These are phyloP conservation scores for Ambastaia sidthimunki DNA, from an alignment of 2,797 vertebrate species.

Conservation along the genomic window DNA sequence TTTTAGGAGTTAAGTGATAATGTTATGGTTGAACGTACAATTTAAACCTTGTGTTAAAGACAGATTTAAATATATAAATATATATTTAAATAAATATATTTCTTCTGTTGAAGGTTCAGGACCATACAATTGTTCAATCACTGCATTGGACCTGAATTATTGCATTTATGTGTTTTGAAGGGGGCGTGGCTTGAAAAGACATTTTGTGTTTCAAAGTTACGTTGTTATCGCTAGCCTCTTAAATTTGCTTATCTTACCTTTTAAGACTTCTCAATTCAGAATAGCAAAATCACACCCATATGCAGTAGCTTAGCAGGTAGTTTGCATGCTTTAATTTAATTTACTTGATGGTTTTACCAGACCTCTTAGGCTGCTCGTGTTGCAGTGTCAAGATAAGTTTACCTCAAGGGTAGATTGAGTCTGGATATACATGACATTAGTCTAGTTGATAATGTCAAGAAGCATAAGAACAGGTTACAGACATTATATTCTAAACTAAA, in stretches of 20 bases:
- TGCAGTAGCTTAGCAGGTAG: neutral
- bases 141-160: too few species aligned
- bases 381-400: neutral
- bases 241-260: too few species aligned
- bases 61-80: too few species aligned
- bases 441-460: neutral
- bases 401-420: neutral
- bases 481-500: neutral
- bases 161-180: too few species aligned
- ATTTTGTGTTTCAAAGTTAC: neutral
- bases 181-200: too few species aligned
- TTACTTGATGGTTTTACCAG: neutral
- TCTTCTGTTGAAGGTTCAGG: too few species aligned
- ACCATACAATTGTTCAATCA: too few species aligned
- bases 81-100: too few species aligned
- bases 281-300: neutral
- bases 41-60: neutral
- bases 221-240: neutral
- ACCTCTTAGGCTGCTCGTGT: neutral
- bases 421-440: neutral
- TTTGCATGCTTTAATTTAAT: neutral
- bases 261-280: neutral
- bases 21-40: neutral
- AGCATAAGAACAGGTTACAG: neutral
- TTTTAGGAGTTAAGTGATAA: neutral